These are phyloP conservation scores for Poeciliopsis turrubarensis DNA, from an alignment of 2,113 vertebrate species.

Conservation along the genomic window DNA sequence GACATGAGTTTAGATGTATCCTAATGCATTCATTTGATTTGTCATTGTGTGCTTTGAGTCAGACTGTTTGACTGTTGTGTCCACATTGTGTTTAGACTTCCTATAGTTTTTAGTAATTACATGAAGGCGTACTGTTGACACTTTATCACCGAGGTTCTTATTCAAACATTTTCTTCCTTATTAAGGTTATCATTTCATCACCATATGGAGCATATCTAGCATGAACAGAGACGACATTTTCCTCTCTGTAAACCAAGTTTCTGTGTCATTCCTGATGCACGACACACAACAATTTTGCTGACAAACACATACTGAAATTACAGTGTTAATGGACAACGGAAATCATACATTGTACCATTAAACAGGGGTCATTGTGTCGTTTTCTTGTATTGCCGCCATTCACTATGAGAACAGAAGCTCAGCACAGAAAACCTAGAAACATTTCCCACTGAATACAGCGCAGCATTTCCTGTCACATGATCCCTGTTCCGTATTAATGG, in stretches of 20 bases:
- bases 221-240: background rate
- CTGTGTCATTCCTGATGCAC: background rate
- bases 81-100: too few species aligned
- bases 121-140: background rate
- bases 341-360: background rate
- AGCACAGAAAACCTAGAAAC: constrained; percentile 17
- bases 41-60: too few species aligned
- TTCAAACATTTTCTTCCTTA: background rate
- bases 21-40: background rate
- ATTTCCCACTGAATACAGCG: constrained; percentile 7
- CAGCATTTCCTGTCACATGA: constrained; percentile 3
- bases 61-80: too few species aligned
- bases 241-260: background rate
- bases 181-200: background rate
- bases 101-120: background rate
- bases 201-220: background rate
- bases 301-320: background rate
- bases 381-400: constrained; percentile 17
- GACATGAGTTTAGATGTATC: background rate
- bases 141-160: background rate
- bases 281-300: background rate
- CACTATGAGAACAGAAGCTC: constrained; percentile 23
- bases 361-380: background rate
- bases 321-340: background rate
- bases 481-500: constrained; percentile 34